phyloP scores from a whole-genome alignment of 2,888 invertebrate genomes.

The Ichneumoninae sp. region DNA sequence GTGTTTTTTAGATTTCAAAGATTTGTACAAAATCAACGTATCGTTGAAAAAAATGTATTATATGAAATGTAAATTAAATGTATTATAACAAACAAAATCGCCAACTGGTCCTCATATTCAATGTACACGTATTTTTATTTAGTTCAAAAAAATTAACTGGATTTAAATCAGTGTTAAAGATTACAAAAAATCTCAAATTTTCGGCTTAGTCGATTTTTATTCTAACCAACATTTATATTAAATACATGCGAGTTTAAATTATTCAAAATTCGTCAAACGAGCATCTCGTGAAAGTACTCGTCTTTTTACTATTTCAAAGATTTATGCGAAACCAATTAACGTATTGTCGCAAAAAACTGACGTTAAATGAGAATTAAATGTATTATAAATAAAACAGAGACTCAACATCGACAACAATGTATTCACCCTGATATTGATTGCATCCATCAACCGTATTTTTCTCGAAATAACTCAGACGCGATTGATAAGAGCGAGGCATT shows the following conservation, averaged over 20 bases:
- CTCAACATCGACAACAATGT: background rate
- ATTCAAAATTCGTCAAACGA: no score
- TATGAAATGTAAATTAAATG: background rate
- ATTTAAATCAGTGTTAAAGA: no score
- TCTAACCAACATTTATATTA: no score
- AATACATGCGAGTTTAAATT: no score
- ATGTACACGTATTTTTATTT: slow-evolving; percentile 11
- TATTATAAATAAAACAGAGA: background rate
- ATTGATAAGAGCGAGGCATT: background rate
- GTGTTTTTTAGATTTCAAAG: no score
- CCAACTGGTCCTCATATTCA: background rate
- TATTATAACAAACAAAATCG: background rate
- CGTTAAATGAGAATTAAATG: background rate
- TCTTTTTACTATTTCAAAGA: background rate
- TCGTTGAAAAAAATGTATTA: no score
- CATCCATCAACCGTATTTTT: background rate
- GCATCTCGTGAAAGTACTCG: background rate
- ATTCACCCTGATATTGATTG: background rate
- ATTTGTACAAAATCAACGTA: no score
- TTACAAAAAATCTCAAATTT: no score
- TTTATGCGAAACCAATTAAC: background rate
- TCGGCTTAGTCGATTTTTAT: no score
- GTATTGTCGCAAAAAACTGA: background rate
- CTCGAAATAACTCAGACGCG: background rate
- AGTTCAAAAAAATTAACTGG: background rate